Evolutionary conservation across 2,797 vertebrate species (phyloP), one percentile per base, ranked within the genome.

Genomic region (Propithecus deckenii): DNA sequence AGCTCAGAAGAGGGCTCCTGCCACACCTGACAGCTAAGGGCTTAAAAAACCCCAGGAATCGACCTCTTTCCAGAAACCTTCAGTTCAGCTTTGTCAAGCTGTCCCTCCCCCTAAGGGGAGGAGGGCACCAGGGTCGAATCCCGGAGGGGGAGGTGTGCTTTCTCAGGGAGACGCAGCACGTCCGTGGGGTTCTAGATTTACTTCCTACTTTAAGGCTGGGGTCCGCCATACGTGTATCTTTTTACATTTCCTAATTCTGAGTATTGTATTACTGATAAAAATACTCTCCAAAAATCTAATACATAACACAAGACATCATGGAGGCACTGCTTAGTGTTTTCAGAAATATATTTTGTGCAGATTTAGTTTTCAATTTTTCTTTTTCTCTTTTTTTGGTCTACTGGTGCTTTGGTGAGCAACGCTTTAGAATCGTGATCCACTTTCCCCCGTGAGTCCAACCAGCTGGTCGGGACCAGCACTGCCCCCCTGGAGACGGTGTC

Each of bases 291-390:
- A 97, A 97, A 98, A 95, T 96, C 97, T 96, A 96, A 97, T 93
- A 95, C 88, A 96, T 92, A 97, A 98, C 98, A 98, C 78, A 97
- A 97, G 96, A 97, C 90, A 92, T 93, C 93, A 93, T 43, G 97
- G 94, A 98, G 98, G 98, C 98, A 98, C 98, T 98, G 97, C 96
- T 98, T 67, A 83, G 91, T 74, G 95, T 97, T 80, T 96, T 96
- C 97, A 98, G 97, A 98, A 98, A 98, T 95, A 93, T 38, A 97
- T 88, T 91, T 95, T 97, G 98, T 98, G 98, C 98, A 97, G 98
- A 96, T 98, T 98, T 96, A 43, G 91, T 91, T 72, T 86, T 90
- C 89, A 15, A 28, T 78, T 88, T 91, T 88, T 55, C 84, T 91
- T 96, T 98, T 97, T 25, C 43, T 98, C 97, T 20, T 93, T 50